Evolutionary conservation across 2,113 vertebrate genomes (phyloP).

Genomic region (Delphinus delphis): DNA sequence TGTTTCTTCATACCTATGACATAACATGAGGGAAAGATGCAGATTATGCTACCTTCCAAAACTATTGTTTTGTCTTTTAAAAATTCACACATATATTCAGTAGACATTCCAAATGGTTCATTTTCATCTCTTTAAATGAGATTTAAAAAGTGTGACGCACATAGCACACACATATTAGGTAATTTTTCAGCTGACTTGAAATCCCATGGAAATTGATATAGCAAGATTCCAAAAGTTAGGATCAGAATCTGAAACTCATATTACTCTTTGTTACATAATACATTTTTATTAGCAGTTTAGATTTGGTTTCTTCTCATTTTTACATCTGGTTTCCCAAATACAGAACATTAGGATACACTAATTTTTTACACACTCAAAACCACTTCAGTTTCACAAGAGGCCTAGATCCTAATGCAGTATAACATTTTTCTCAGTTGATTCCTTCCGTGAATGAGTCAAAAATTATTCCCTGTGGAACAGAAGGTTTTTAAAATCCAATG

Average conservation of each 20-base stretch:
- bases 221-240: neutral
- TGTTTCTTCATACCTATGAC: neutral
- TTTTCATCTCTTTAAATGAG: neutral
- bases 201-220: neutral
- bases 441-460: slow-evolving; percentile 3
- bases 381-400: neutral
- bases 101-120: neutral
- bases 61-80: neutral
- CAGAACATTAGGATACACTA: neutral
- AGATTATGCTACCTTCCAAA: neutral
- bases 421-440: neutral
- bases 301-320: neutral
- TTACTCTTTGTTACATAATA: neutral
- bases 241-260: neutral
- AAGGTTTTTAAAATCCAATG: slow-evolving; percentile 13
- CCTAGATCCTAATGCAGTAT: neutral
- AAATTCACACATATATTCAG: neutral
- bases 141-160: neutral
- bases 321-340: neutral
- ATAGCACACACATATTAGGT: neutral
- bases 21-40: neutral
- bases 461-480: neutral
- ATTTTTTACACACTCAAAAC: neutral
- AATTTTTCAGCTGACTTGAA: neutral
- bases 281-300: neutral